Evolutionary conservation across 2,797 vertebrate species (phyloP).

Genomic region (Enteromius fasciolatus): DNA sequence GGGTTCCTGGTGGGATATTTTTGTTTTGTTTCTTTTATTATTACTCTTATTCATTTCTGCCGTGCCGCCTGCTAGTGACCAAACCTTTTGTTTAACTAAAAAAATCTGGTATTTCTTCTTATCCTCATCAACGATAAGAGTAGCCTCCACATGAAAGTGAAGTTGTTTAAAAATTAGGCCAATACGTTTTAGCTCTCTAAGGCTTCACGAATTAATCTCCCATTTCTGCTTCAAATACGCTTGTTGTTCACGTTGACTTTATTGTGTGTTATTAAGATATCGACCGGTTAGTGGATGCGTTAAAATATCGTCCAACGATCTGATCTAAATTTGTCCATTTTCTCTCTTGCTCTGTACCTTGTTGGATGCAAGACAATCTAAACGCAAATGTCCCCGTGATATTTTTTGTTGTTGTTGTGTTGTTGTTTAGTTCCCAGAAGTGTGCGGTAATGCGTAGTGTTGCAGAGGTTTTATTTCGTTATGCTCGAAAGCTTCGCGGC

Average conservation of each 20-base stretch:
- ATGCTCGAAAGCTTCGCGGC: background rate
- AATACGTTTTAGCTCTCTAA: background rate
- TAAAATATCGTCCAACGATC: background rate
- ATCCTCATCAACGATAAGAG: background rate
- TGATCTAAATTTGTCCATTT: background rate
- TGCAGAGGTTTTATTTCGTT: conserved; percentile 10
- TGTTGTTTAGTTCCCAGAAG: conserved; percentile 64
- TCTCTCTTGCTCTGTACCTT: conserved; percentile 52
- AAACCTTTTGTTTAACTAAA: background rate
- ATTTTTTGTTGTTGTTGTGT: conserved; percentile 65
- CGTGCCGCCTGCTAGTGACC: background rate
- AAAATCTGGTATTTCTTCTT: background rate
- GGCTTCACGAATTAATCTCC: background rate
- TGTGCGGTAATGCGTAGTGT: conserved; percentile 46
- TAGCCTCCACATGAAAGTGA: background rate
- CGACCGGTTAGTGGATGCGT: background rate
- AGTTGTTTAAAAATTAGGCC: background rate
- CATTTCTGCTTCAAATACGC: background rate
- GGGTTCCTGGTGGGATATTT: conserved; percentile 48
- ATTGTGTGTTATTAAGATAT: background rate
- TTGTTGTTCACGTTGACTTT: conserved; percentile 7
- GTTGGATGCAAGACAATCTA: conserved; percentile 79
- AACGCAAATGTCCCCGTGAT: conserved; percentile 59
- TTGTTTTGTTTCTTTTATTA: background rate
- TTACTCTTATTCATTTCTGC: background rate